Conservation (phyloP, 2,888 invertebrate species). For the Monoplex corrugatus region DNA sequence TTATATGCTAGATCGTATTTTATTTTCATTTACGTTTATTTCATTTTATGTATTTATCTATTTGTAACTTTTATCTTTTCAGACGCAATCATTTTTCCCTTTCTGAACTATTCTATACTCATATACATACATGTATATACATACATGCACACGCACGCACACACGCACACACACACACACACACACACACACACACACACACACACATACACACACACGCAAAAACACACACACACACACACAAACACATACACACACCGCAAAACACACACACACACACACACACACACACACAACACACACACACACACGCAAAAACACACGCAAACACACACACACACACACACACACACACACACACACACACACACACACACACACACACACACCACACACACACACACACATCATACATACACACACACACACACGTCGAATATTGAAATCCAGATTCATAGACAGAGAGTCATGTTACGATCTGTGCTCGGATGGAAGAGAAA, state of each 20-base stretch:
- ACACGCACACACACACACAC: not conserved
- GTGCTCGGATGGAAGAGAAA: too few relatives aligned
- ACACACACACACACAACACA: slow-evolving; percentile 12
- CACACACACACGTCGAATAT: not conserved
- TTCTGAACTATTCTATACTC: too few relatives aligned
- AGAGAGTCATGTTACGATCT: too few relatives aligned
- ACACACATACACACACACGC: not conserved
- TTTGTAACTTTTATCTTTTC: too few relatives aligned
- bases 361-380: slow-evolving; percentile 25
- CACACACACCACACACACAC: slow-evolving; percentile 28
- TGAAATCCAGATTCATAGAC: too few relatives aligned
- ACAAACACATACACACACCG: not conserved
- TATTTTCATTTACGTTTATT: too few relatives aligned
- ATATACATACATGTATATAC: slow-evolving; percentile 27
- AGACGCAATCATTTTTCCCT: too few relatives aligned
- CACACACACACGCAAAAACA: not conserved
- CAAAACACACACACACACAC: too few relatives aligned
- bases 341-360: slow-evolving; percentile 25
- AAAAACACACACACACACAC: not conserved
- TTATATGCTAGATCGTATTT: too few relatives aligned
- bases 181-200: not conserved
- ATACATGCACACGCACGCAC: not conserved
- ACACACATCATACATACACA: not conserved
- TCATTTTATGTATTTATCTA: too few relatives aligned
- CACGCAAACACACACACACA: slow-evolving; percentile 20